Evolutionary conservation across 2,113 vertebrate genomes (phyloP).

Genomic region (Bubalus kerabau): DNA sequence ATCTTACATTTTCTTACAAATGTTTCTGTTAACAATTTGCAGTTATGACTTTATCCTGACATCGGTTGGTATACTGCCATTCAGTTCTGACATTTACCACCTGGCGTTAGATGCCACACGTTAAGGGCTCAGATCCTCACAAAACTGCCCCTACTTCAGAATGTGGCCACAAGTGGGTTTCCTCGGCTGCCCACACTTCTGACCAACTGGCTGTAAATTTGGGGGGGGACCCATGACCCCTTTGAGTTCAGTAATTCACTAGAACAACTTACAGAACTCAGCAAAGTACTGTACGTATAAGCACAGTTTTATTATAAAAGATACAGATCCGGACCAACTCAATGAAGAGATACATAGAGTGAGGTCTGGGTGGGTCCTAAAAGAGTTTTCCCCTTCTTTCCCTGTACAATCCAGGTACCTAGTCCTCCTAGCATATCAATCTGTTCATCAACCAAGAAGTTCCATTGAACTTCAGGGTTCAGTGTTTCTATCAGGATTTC

Average conservation of each 20-base stretch:
- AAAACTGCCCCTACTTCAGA: background rate
- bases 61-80: background rate
- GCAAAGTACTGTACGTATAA: background rate
- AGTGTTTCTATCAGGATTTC: conserved; percentile 16
- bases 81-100: background rate
- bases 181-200: background rate
- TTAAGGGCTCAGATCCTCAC: background rate
- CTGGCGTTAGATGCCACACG: background rate
- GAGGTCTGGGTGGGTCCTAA: background rate
- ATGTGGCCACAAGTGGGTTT: background rate
- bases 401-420: background rate
- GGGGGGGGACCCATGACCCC: background rate
- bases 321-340: background rate
- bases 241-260: background rate
- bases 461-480: background rate
- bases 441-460: background rate
- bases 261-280: background rate
- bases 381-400: background rate
- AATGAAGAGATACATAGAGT: background rate
- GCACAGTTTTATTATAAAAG: conserved; percentile 19
- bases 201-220: background rate
- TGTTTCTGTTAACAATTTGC: background rate
- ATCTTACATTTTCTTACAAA: conserved; percentile 27
- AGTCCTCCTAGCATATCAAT: background rate
- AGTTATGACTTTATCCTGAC: conserved; percentile 24